phyloP scores from a whole-genome alignment of 2,888 invertebrate genomes.

The Agrilus biguttatus region DNA sequence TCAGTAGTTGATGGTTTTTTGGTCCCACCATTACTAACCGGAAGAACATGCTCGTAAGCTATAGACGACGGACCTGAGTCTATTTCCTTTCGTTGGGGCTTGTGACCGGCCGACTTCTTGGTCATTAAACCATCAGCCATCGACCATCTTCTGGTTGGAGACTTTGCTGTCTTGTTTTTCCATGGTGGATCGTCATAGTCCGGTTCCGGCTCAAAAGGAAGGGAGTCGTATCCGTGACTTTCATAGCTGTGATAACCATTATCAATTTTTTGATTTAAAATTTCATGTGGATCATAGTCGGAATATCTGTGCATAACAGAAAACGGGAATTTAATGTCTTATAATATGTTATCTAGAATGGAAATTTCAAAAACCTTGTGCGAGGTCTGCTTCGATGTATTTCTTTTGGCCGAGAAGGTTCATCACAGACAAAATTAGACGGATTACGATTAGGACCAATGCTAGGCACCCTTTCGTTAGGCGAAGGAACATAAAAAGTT shows the following conservation, averaged over 20 bases:
- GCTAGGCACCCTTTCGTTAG: conserved; percentile 16
- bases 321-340: conserved; percentile 3
- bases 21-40: conserved; percentile 5
- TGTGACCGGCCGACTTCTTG: conserved; percentile 9
- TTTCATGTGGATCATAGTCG: too few relatives aligned
- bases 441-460: conserved; percentile 2
- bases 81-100: conserved; percentile 8
- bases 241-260: conserved; percentile 25
- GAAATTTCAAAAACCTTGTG: conserved; percentile 6
- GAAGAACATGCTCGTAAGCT: conserved; percentile 2
- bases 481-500: conserved; percentile 59
- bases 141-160: conserved; percentile 13
- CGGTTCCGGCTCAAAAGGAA: conserved; percentile 29
- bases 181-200: conserved; percentile 24
- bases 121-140: conserved; percentile 22
- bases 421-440: conserved; percentile 6
- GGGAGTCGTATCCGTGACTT: conserved; percentile 22
- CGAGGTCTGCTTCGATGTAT: conserved; percentile 13
- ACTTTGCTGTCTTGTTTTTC: conserved; percentile 1
- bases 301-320: not conserved
- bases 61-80: conserved; percentile 13
- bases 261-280: conserved; percentile 13
- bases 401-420: conserved; percentile 7
- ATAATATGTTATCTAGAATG: conserved; percentile 2
- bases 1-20: conserved; percentile 8